phyloP scores from a whole-genome alignment of 1,140 invertebrate genomes.

The Tetramorium parvispinum region DNA sequence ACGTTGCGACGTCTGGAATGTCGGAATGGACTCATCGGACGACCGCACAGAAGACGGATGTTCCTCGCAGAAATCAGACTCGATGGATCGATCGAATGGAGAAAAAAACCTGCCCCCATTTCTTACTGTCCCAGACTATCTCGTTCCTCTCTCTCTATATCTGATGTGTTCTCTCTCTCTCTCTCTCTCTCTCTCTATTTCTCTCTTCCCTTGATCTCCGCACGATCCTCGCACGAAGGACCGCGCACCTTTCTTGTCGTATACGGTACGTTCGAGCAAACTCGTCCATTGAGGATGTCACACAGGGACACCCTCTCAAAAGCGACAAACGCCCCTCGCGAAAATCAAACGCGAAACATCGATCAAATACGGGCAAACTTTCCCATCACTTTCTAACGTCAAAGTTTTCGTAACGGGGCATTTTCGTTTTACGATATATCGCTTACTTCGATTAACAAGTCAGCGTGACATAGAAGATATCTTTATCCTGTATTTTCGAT shows the following conservation, averaged over 20 bases:
- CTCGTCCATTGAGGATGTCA: conserved; percentile 43
- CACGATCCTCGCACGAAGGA: conserved; percentile 29
- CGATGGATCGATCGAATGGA: conserved; percentile 57
- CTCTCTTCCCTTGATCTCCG: not conserved
- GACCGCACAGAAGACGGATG: conserved; percentile 56
- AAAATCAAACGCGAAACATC: conserved; percentile 46
- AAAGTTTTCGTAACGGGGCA: not conserved
- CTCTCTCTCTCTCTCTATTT: not conserved
- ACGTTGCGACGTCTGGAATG: conserved; percentile 55
- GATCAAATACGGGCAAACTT: conserved; percentile 7
- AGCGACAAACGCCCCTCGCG: conserved; percentile 41
- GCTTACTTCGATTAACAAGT: conserved; percentile 20
- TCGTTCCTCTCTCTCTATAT: not conserved
- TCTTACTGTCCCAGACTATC: conserved; percentile 42
- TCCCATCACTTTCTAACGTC: not conserved
- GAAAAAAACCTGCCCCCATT: conserved; percentile 50
- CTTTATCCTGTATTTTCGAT: not conserved
- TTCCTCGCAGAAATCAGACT: conserved; percentile 55
- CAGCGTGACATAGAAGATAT: not conserved
- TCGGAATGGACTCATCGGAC: conserved; percentile 58
- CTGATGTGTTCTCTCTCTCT: not conserved
- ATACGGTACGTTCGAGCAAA: conserved; percentile 28
- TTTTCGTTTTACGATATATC: conserved; percentile 14
- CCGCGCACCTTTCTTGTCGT: conserved; percentile 40
- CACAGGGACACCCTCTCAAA: conserved; percentile 39